Evolutionary conservation across 2,113 vertebrate species (phyloP).

Genomic region (Fregata magnificens): DNA sequence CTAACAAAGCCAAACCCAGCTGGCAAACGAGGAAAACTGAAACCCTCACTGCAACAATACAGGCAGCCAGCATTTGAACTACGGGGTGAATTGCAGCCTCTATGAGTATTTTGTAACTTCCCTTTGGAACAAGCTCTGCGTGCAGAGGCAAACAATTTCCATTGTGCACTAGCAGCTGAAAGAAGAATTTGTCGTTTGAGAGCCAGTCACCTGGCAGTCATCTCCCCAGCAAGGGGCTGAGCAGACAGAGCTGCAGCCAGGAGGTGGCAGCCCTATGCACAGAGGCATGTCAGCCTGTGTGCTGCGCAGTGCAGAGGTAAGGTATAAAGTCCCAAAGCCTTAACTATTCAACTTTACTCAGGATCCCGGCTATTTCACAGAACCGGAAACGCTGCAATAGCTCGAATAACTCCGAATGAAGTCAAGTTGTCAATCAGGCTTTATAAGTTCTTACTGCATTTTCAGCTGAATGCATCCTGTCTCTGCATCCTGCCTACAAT

Average conservation of each 20-base stretch:
- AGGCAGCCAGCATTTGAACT: not conserved
- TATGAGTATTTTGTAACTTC: not conserved
- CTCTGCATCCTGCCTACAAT: not conserved
- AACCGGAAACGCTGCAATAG: not conserved
- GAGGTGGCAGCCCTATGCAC: not conserved
- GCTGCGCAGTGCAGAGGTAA: rapidly evolving
- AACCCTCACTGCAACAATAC: not conserved
- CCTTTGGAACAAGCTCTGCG: not conserved
- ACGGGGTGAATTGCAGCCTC: not conserved
- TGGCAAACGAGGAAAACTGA: not conserved
- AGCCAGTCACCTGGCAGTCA: not conserved
- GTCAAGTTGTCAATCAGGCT: not conserved
- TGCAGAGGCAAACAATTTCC: not conserved
- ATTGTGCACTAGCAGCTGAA: rapidly evolving
- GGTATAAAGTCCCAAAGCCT: not conserved
- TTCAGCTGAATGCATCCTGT: not conserved
- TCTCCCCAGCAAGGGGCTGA: not conserved
- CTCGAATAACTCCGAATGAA: not conserved
- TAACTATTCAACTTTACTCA: not conserved
- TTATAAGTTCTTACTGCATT: not conserved
- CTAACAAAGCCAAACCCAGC: not conserved
- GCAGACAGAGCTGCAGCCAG: not conserved
- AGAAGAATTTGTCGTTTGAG: not conserved
- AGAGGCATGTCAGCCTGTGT: rapidly evolving
- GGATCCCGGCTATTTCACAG: not conserved